Percentiles rank a stretch among this genome's conserved stretches.
phyloP scores from a whole-genome alignment of 2,888 invertebrate genomes.

The Helicoverpa assulta region DNA sequence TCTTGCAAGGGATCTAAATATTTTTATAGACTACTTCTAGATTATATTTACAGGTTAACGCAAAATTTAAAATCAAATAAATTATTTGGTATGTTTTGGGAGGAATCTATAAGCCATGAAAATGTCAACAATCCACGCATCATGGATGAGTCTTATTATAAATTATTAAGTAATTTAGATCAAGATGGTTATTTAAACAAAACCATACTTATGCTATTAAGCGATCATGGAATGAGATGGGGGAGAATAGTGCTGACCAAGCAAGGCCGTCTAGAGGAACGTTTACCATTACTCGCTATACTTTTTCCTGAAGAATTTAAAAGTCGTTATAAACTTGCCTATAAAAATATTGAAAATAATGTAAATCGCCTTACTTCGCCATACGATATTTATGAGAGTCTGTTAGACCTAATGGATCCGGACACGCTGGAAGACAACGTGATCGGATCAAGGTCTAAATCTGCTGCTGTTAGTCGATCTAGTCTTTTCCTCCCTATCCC shows the following conservation, averaged over 20 bases:
- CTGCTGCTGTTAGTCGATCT: slow-evolving; percentile 85
- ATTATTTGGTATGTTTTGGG: slow-evolving; percentile 95
- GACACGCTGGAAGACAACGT: slow-evolving; percentile 68
- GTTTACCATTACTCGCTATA: slow-evolving; percentile 94
- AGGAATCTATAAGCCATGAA: slow-evolving; percentile 95
- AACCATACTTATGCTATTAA: slow-evolving; percentile 93
- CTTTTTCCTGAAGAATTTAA: slow-evolving; percentile 93
- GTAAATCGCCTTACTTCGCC: slow-evolving; percentile 92
- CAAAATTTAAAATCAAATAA: slow-evolving; percentile 87
- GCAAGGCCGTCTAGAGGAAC: slow-evolving; percentile 95
- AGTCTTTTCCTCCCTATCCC: slow-evolving; percentile 94
- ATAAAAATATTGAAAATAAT: slow-evolving; percentile 91
- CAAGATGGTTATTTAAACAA: slow-evolving; percentile 88
- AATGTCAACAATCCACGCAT: slow-evolving; percentile 93
- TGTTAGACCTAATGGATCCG: slow-evolving; percentile 91
- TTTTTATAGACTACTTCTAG: slow-evolving; percentile 92
- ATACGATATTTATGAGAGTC: slow-evolving; percentile 94
- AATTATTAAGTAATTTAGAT: slow-evolving; percentile 88
- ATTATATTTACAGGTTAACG: slow-evolving; percentile 92
- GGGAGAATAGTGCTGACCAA: slow-evolving; percentile 94
- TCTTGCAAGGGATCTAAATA: slow-evolving; percentile 92
- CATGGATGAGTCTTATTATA: slow-evolving; percentile 91
- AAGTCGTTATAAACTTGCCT: slow-evolving; percentile 89
- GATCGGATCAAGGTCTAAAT: slow-evolving; percentile 68
- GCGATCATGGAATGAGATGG: slow-evolving; percentile 97